phyloP scores from a whole-genome alignment of 2,888 invertebrate genomes.

The Drosophila percnosoma region DNA sequence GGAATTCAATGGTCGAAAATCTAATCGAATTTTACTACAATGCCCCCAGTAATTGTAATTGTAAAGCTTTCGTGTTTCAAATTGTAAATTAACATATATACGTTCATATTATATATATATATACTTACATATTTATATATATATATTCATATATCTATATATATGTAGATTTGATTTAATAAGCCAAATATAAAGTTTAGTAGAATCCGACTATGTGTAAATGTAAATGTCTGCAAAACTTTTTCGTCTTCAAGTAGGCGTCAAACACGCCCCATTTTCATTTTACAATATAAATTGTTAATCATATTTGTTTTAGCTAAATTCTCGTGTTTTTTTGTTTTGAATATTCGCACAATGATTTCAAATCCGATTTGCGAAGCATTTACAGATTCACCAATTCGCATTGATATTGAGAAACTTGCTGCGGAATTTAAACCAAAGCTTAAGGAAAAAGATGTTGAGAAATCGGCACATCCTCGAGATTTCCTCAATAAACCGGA shows the following conservation, averaged over 20 bases:
- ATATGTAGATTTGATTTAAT: constrained; percentile 59
- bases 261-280: background rate
- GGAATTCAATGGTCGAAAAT: constrained; percentile 24
- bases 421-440: constrained; percentile 57
- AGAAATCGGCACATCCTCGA: constrained; percentile 27
- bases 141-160: constrained; percentile 23
- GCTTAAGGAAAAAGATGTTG: constrained; percentile 21
- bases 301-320: constrained; percentile 13
- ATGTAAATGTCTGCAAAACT: constrained; percentile 7
- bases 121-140: constrained; percentile 4
- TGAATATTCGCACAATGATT: constrained; percentile 21
- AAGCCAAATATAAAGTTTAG: constrained; percentile 74
- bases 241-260: constrained; percentile 10
- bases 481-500: constrained; percentile 60
- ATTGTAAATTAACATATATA: constrained; percentile 56
- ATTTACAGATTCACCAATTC: constrained; percentile 50
- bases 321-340: background rate
- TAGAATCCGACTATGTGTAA: constrained; percentile 40
- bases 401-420: constrained; percentile 58
- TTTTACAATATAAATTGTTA: constrained; percentile 1
- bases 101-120: constrained; percentile 35
- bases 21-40: constrained; percentile 9
- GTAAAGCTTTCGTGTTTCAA: constrained; percentile 45
- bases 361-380: constrained; percentile 58
- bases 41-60: constrained; percentile 41